Evolutionary conservation across 2,797 vertebrate species (phyloP).

Genomic region (Staurois parvus): DNA sequence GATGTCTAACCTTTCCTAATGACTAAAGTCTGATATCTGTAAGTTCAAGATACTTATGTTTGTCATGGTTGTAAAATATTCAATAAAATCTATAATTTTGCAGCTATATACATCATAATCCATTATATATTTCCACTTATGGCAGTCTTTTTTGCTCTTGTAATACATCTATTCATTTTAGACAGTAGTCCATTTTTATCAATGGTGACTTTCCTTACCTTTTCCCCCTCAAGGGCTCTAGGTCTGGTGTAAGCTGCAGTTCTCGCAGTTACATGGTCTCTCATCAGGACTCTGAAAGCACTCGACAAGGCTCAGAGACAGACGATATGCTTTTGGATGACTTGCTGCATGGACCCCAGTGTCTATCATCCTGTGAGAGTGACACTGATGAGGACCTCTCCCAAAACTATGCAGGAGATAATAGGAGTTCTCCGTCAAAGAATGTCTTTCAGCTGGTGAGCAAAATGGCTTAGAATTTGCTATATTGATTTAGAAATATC

Average conservation of each 20-base stretch:
- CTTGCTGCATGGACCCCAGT: slow-evolving; percentile 90
- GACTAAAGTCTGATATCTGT: too few relatives aligned
- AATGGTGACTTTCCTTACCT: not conserved
- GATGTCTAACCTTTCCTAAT: too few relatives aligned
- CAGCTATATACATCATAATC: too few relatives aligned
- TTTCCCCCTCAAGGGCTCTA: slow-evolving; percentile 66
- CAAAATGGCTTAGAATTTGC: not conserved
- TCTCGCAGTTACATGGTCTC: slow-evolving; percentile 68
- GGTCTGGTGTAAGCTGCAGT: slow-evolving; percentile 62
- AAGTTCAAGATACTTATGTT: too few relatives aligned
- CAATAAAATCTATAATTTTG: too few relatives aligned
- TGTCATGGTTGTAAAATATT: too few relatives aligned
- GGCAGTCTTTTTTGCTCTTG: not conserved
- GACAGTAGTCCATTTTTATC: not conserved
- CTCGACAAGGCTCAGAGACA: slow-evolving; percentile 90
- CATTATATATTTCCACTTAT: too few relatives aligned
- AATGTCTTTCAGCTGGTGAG: slow-evolving; percentile 88
- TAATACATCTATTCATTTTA: not conserved
- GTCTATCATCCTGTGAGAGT: slow-evolving; percentile 86
- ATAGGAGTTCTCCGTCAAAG: slow-evolving; percentile 80
- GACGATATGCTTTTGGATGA: slow-evolving; percentile 97
- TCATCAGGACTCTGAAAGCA: slow-evolving; percentile 80
- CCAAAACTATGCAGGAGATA: slow-evolving; percentile 69
- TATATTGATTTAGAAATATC: too few relatives aligned
- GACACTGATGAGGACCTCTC: slow-evolving; percentile 81